Base-by-base conservation (phyloP, 2,113 vertebrate genomes). In the Cebus imitator region DNA sequence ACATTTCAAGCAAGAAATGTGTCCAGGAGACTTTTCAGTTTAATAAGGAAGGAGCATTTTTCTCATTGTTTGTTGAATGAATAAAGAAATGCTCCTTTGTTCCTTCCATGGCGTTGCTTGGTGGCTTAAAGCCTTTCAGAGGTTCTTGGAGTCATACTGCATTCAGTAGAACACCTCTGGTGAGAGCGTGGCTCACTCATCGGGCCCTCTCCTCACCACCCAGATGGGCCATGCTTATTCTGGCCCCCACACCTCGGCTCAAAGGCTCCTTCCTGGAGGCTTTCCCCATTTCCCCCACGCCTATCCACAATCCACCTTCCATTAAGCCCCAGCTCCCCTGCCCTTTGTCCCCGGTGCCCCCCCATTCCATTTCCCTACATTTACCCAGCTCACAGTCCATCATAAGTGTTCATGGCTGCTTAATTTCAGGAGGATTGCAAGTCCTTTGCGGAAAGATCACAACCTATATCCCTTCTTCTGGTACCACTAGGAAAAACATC, bases 61-160 rank as follows among this genome's bases (percentile, higher is more conserved):
- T 76, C 61, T 35, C 12, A 16, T 17, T 58, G 88, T 79, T 91
- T 58, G 79, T 61, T 93, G 94, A 97, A 48, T 30, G 79, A 94
- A 91, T 91, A 80, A 35, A 86, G 1, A 40, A 94, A 43, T 40
- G 61, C 32, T 83, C 64, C 76, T 73, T 43, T 48, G 18, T 2
- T 35, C 40, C 50, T 50, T 84, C 72, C 16, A n/a, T 18, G 9
- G 82, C 72, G 25, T 61, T 83, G 50, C 57, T 72, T 43, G 76
- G 68, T 88, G 76, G 80, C 68, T 82, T 68, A 40, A 64, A 95
- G 52, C 87, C 25, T 82, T 70, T 89, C 52, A 30, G 75, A 94
- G 35, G 52, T 25, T 72, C 76, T 76, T 40, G 37, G 75, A 1
- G 20, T 80, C 82, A 81, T n/a, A 55, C n/a, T 68, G 50, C 0